Base-by-base conservation (phyloP, 1,140 invertebrate species). In the Drosophila nannoptera region DNA sequence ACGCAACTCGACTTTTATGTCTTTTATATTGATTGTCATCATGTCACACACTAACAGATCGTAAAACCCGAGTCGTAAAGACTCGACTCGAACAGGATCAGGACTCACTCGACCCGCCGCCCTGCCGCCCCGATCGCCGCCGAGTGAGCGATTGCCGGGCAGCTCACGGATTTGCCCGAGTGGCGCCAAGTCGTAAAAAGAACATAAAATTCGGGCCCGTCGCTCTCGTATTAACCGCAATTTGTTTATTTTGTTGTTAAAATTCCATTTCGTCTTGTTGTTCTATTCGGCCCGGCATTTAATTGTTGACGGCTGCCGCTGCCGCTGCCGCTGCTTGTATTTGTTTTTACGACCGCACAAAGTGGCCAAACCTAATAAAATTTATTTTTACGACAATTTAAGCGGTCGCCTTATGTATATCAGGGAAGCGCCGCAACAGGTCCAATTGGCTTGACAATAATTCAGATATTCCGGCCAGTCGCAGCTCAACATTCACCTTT, bases 101-200 rank as follows among this genome's bases (percentile, higher is more conserved):
- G 49, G 42, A 7, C 31, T 42, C 36, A 16, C 9, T 22, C 31
- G 46, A 31, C 53, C 45, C 61, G 35, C 74, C 54, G 71, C 70
- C 56, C 62, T 64, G 61, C 52, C 32, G 45, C 29, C n/a, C 9
- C 5, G 77, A 81, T 78, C 77, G 45, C 43, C 5, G 49, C 49
- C 58, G 78, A 81, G 78, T 77, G 69, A 70, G 48, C 46, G 48
- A 42, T 40, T n/a, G 45, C 11, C 14, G 45, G 58, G 53, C 63
- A 61, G 58, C 54, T 65, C 14, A 35, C 4, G 46, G 38, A 11
- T 52, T 50, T 53, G 55, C 64, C 69, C 75, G 68, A 81, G 80
- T 82, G 87, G 87, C 87, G 87, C 78, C 84, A 89, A 87, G 87
- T 89, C 87, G 81, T 89, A 88, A 89, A 89, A 88, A 76, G 12